Base-by-base conservation (phyloP, 2,797 vertebrate genomes). In the Sarcophilus harrisii region DNA sequence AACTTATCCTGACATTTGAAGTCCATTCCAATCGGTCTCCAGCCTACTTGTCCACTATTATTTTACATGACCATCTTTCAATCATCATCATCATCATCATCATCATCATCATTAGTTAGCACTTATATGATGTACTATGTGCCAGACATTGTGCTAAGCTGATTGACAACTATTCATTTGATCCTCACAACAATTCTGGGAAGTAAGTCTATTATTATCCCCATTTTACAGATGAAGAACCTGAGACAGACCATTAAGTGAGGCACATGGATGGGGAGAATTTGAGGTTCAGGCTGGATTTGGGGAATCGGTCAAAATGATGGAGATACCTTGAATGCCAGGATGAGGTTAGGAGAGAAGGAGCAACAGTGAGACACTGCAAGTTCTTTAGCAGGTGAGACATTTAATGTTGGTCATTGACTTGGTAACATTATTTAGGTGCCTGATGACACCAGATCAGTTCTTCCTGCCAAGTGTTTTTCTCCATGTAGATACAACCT, bases 261-360 rank as follows among this genome's bases (percentile, higher is more conserved):
- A 62, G 59, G 30, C 28, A 12, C 59, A 60, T 11, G 32, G 13
- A 55, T 55, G 54, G 54, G 18, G 5, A 58, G 21, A 27, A 24
- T 58, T 4, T 58, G 58, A 5, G 58, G 58, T 55, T 1, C 13
- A 32, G 30, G 29, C 60, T 32, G 92, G 92, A 29, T 12, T 5
- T 45, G 60, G 0, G 0, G 1, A 0, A 3, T 0, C 24, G 18
- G 58, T 30, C 3, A 27, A 49, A 52, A 2, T 81, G n/a, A 6
- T 8, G 2, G 18, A 24, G 32, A 30, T 29, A 9, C 32, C 32
- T 49, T 58, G 81, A 87, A 92, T 54, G 54, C 57, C 29, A n/a
- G 87, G 16, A 45, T 0, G 18, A 45, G 38, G 11, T 87, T 4
- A 24, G 0, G 29, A 57, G 1, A 58, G 29, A 3, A 57, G 5